These are phyloP conservation scores for Cosmia trapezina DNA, from an alignment of 2,888 invertebrate species.

Conservation along the genomic window DNA sequence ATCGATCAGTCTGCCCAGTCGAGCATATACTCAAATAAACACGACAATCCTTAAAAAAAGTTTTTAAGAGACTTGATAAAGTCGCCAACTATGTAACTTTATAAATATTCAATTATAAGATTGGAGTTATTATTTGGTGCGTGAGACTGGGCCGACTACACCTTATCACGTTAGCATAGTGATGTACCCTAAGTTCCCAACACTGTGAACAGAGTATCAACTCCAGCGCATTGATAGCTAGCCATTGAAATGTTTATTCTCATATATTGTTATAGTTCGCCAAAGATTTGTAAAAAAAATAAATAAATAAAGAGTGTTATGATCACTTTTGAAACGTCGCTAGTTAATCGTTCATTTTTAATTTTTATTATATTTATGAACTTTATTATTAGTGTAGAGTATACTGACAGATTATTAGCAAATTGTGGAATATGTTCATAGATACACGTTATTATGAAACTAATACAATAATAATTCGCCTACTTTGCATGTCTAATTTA, in stretches of 20 bases:
- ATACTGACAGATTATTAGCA: slow-evolving; percentile 67
- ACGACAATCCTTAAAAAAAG: slow-evolving; percentile 34
- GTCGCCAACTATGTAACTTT: slow-evolving; percentile 55
- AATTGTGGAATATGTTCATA: slow-evolving; percentile 76
- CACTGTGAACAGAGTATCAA: slow-evolving; percentile 59
- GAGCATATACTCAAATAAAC: slow-evolving; percentile 19
- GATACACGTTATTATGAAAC: slow-evolving; percentile 81
- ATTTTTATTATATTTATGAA: slow-evolving; percentile 71
- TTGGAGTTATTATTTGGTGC: slow-evolving; percentile 45
- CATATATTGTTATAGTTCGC: slow-evolving; percentile 88
- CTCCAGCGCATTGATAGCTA: slow-evolving; percentile 69
- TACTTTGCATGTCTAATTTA: slow-evolving; percentile 88
- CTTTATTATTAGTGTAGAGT: slow-evolving; percentile 66
- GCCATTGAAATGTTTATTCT: slow-evolving; percentile 77
- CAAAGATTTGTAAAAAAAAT: slow-evolving; percentile 85
- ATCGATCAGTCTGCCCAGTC: slow-evolving; percentile 54
- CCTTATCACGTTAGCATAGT: slow-evolving; percentile 30
- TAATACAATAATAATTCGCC: slow-evolving; percentile 88
- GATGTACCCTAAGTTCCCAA: slow-evolving; percentile 52
- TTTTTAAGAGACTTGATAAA: slow-evolving; percentile 52
- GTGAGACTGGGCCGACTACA: slow-evolving; percentile 44
- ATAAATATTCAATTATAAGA: slow-evolving; percentile 54
- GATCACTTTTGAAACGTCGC: slow-evolving; percentile 83
- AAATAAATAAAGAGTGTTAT: slow-evolving; percentile 84
- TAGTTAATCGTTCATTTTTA: slow-evolving; percentile 81